Conservation (phyloP, 2,888 invertebrate species). For the Trissonchulus latispiculum region DNA sequence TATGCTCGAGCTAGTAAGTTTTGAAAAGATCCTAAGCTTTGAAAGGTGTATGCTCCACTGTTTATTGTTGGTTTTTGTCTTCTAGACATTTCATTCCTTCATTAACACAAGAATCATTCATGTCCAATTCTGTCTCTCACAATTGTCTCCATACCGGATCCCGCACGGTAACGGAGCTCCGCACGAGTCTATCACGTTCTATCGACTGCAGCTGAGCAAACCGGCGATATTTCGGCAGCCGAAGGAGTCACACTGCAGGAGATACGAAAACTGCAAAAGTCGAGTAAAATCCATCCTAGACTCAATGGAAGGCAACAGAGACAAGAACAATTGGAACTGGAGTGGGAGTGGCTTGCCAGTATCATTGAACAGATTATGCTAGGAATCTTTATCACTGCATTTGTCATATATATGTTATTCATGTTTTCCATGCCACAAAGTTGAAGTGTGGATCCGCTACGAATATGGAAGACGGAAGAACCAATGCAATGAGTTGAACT, state of each 20-base stretch:
- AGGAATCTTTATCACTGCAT: neutral
- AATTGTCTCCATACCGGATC: neutral
- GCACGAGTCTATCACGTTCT: neutral
- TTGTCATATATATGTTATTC: neutral
- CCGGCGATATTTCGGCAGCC: too few species aligned
- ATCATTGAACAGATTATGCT: neutral
- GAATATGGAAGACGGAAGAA: too few species aligned
- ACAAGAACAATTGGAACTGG: conserved; percentile 1
- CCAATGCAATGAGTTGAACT: too few species aligned
- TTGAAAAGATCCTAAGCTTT: too few species aligned
- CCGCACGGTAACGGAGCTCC: neutral
- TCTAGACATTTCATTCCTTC: neutral
- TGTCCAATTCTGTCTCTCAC: neutral
- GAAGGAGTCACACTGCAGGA: neutral
- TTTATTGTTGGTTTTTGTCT: too few species aligned
- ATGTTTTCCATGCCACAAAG: neutral
- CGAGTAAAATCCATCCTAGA: neutral
- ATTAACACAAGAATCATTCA: neutral
- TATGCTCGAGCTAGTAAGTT: too few species aligned
- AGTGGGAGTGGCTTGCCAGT: conserved; percentile 2
- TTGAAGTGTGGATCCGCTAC: too few species aligned
- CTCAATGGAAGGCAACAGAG: too few species aligned
- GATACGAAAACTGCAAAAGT: neutral
- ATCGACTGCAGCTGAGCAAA: too few species aligned
- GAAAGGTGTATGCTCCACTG: too few species aligned